Conservation (phyloP, 1,140 invertebrate species). For the Macrocentrus cingulum region DNA sequence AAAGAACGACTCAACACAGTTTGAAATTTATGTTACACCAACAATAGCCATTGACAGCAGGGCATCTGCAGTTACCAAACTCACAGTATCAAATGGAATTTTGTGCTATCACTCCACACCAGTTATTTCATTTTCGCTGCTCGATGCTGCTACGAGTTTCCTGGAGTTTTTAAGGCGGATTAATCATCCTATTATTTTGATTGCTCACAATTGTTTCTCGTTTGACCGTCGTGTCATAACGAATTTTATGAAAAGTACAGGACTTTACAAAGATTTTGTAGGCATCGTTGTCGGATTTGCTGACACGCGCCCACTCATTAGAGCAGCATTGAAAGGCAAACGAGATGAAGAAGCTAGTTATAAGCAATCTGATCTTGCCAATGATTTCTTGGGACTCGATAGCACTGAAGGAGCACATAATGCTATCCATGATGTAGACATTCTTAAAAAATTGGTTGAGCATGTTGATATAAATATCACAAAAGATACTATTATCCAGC, state of each 20-base stretch:
- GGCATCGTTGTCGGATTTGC: not conserved
- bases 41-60: constrained; percentile 22
- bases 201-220: constrained; percentile 1
- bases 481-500: not conserved
- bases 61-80: constrained; percentile 1
- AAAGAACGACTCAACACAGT: too few species aligned
- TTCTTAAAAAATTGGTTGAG: not conserved
- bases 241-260: not conserved
- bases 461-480: too few species aligned
- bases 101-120: constrained; percentile 8
- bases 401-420: constrained; percentile 9
- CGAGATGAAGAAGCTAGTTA: constrained; percentile 1
- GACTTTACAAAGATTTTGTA: not conserved
- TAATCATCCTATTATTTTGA: not conserved
- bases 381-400: not conserved
- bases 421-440: constrained; percentile 8
- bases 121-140: not conserved
- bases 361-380: not conserved
- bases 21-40: constrained; percentile 8
- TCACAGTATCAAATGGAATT: not conserved
- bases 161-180: not conserved
- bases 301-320: too few species aligned
- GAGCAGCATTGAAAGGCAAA: constrained; percentile 7
- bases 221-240: not conserved
- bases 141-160: not conserved